Evolutionary conservation across 2,797 vertebrate species (phyloP), one percentile per base, ranked within the genome.

Genomic region (Halcyon smyrnensis): DNA sequence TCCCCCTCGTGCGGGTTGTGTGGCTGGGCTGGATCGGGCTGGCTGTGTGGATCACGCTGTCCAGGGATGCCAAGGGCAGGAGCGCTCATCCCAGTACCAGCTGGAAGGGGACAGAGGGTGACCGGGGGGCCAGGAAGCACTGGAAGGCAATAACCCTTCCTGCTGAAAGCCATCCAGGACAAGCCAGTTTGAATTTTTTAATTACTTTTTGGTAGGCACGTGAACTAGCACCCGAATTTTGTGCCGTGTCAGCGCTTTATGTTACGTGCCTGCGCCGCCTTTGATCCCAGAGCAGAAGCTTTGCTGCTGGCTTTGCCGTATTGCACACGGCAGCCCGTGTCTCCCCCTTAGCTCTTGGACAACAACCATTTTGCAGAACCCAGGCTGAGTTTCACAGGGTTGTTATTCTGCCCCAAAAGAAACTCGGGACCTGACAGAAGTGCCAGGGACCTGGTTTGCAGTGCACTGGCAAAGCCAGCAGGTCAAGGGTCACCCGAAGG

Each of bases 21-120:
- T 0, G 1, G 56, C 6, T 10, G 46, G 21, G 28, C 80, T n/a
- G 45, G 50, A 27, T 28, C 8, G 25, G 21, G n/a, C 73, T 54
- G 25, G 7, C 3, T 0, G 5, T 19, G 12, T 0, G 0, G 8
- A 12, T 11, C 50, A 4, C 12, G 18, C 53, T 76, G 80, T 19
- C 24, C 45, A 2, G 8, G 10, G 63, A 12, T 28, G 48, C 16
- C 8, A 6, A 0, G 6, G 74, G 34, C 63, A 76, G 36, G 45
- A 15, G 32, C 39, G 2, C 39, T 34, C 11, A 24, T 6, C 41
- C 88, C 65, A 32, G 16, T 32, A 75, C 79, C 36, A 64, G 15
- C 48, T 62, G 67, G 39, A 8, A 37, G 51, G 27, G 74, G 77
- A 59, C 48, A 46, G 56, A 21, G 23, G 12, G 18, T 14, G 68